Base-by-base conservation (phyloP, 2,797 vertebrate species). In the Propithecus deckenii region DNA sequence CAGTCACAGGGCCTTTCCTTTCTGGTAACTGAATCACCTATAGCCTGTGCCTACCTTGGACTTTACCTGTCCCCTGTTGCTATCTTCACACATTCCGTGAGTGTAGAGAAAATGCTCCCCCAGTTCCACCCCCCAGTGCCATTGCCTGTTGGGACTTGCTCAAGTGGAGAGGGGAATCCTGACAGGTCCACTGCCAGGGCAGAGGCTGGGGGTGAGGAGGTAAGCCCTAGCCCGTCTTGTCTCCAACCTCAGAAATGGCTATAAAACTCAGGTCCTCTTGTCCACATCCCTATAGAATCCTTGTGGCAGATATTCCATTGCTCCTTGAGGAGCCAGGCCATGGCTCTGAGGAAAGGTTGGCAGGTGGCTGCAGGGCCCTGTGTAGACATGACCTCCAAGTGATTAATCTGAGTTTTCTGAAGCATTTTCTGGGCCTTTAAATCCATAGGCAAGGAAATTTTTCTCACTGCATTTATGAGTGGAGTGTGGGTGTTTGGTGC, bases 371-470 rank as follows among this genome's bases (percentile, higher is more conserved):
- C 38, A 30, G 30, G 50, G 41, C 13, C 55, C 8, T 41, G 18
- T 55, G 30, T 20, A 59, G 20, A 41, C 4, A 22, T 0, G 4
- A 18, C 25, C 5, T 87, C 43, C 72, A 76, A 38, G 7, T 14
- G 57, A 28, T 28, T 79, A 12, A 35, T 18, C 48, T 43, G 57
- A n/a, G 20, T 9, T 94, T 93, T 87, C 55, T 2, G n/a, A 74
- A 46, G 25, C 63, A 15, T 59, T 87, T 86, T 72, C 86, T 71
- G 7, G 50, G 61, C 2, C 25, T 93, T 35, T 74, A 84, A 83
- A 52, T 89, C 13, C 20, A 75, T 74, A 83, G 12, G 14, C 41
- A 30, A 83, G 32, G 6, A 32, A 0, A 4, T 30, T 59, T 52
- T 79, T 35, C 23, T 67, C 35, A 11, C n/a, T 63, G 65, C 20